Evolutionary conservation across 2,888 invertebrate genomes (phyloP), one percentile per base, ranked within the genome.

Genomic region (Dolichopus griseipennis): DNA sequence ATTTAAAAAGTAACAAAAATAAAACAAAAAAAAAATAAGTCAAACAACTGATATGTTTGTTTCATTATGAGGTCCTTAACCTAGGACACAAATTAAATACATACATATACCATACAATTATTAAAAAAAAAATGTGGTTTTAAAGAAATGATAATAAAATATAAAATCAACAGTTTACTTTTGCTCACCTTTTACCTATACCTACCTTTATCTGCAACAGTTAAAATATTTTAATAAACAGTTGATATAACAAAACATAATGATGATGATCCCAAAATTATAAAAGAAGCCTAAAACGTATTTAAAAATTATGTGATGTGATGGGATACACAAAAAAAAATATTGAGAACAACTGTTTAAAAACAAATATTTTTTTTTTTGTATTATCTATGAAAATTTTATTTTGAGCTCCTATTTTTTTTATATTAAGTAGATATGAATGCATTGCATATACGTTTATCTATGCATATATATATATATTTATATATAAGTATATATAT

Each of bases 331-430:
- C n/a, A 27, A 4, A 27, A 27, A n/a, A n/a, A 27, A 52, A 52
- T 18, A 52, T 52, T 52, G 52, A 52, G 52, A 52, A 52, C 52
- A 52, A 52, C 52, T 52, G 52, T 52, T 52, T 52, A 52, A 52
- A 52, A 52, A 52, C 52, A 52, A 52, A 52, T 18, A 52, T n/a
- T 52, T 52, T 41, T n/a, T n/a, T 41, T 12, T 41, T 2, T 52
- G 15, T 52, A 12, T 18, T 52, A 52, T 52, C 52, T n/a, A 52
- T 52, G 52, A 52, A 18, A 12, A 43, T 43, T 9, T 3, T 41
- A 15, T 12, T 52, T 52, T 52, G 52, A 52, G 8, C 41, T 41
- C 8, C 41, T 41, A 41, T 12, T 15, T n/a, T n/a, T n/a, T n/a
- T 41, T 41, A 41, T 41, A 15, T 41, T 12, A n/a, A 12, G 41